Conservation (phyloP, 2,113 vertebrate species). For the Hippocampus guttulatus region DNA sequence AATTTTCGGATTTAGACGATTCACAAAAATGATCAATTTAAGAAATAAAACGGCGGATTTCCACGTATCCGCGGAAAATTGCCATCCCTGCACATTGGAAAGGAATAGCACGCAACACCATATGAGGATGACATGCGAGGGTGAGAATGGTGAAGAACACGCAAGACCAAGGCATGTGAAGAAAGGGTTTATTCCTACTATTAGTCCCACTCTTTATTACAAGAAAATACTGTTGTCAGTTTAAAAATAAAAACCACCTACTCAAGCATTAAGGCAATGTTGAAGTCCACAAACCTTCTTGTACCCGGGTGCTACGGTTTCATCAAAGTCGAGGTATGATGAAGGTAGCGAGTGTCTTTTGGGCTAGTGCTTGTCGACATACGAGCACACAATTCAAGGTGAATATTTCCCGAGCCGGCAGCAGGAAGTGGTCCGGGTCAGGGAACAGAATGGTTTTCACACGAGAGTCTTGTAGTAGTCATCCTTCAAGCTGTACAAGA, state of each 20-base stretch:
- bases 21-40: no score
- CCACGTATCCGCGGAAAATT: no score
- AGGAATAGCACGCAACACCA: neutral
- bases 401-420: neutral
- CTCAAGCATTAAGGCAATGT: conserved; percentile 2
- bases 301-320: conserved; percentile 9
- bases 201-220: conserved; percentile 6
- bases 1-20: no score
- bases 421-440: neutral
- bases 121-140: neutral
- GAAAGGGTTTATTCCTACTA: conserved; percentile 51
- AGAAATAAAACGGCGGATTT: no score
- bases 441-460: conserved; percentile 53
- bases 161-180: conserved; percentile 19
- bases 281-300: conserved; percentile 21
- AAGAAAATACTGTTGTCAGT: conserved; percentile 20
- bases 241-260: conserved; percentile 33
- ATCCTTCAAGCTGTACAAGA: conserved; percentile 91
- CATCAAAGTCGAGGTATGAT: conserved; percentile 17
- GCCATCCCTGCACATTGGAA: no score
- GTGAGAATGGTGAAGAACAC: neutral
- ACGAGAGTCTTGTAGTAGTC: conserved; percentile 93
- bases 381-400: conserved; percentile 2
- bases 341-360: conserved; percentile 17
- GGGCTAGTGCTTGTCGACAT: conserved; percentile 10